Percentiles rank a stretch among this genome's conserved stretches.
phyloP scores from a whole-genome alignment of 2,797 vertebrate species.

The Novumbra hubbsi region DNA sequence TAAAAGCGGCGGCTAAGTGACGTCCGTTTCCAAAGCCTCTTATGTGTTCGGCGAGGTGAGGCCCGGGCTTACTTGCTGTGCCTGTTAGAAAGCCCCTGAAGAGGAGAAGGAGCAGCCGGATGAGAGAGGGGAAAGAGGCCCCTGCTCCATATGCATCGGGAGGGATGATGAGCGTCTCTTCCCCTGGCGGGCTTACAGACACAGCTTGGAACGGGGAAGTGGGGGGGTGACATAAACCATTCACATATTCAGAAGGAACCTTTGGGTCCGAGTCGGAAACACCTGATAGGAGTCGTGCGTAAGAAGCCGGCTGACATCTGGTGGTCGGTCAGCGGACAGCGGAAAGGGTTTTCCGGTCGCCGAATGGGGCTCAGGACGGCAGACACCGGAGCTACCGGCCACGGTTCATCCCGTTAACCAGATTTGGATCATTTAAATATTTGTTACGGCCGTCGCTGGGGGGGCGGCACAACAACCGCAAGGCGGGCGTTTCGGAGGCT shows the following conservation, averaged over 20 bases:
- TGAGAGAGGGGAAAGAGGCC: conserved; percentile 44
- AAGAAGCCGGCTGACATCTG: conserved; percentile 22
- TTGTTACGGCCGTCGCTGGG: conserved; percentile 42
- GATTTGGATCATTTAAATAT: conserved; percentile 69
- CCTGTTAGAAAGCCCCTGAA: conserved; percentile 70
- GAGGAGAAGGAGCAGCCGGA: conserved; percentile 60
- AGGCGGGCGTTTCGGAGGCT: conserved; percentile 77
- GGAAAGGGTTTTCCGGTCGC: neutral
- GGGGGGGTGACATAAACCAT: conserved; percentile 37
- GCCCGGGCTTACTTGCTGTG: conserved; percentile 74
- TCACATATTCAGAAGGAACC: conserved; percentile 64
- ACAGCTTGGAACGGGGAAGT: conserved; percentile 56
- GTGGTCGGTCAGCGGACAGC: neutral
- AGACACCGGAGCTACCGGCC: conserved; percentile 23
- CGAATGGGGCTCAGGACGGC: neutral
- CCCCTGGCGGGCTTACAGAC: conserved; percentile 41
- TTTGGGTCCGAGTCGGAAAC: conserved; percentile 50
- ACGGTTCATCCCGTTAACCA: conserved; percentile 69
- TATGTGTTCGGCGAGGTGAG: conserved; percentile 46
- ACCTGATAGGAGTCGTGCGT: conserved; percentile 43
- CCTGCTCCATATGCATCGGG: neutral
- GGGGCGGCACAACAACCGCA: conserved; percentile 17
- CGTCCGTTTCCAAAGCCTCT: conserved; percentile 59
- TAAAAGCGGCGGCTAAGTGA: conserved; percentile 65
- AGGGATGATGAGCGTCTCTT: conserved; percentile 43